These are phyloP conservation scores for Sebastes melanostomus DNA, from an alignment of 2,797 vertebrate species.

Conservation along the genomic window DNA sequence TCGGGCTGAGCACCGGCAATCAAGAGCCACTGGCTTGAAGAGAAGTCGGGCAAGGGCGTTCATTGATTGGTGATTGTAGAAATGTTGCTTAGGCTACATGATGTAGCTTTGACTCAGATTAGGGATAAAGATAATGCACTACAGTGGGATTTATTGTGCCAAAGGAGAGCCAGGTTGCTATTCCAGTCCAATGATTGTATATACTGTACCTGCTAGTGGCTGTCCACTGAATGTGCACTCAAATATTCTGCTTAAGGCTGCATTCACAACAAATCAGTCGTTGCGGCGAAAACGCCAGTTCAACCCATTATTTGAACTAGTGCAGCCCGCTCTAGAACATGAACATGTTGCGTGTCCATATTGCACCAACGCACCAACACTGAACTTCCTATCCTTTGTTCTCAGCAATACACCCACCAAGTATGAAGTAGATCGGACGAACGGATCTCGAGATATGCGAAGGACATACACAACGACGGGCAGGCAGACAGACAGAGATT, in stretches of 20 bases:
- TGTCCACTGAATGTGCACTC: background rate
- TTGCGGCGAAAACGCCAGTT: background rate
- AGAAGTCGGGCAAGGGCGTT: conserved; percentile 55
- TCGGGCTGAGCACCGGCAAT: conserved; percentile 54
- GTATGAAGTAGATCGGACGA: background rate
- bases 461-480: background rate
- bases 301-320: background rate
- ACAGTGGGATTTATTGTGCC: conserved; percentile 1
- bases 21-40: conserved; percentile 51
- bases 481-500: background rate
- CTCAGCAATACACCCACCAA: background rate
- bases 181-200: background rate
- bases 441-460: background rate
- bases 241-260: background rate
- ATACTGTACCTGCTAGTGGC: background rate
- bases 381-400: too few relatives aligned
- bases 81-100: conserved; percentile 40
- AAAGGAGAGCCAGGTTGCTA: conserved; percentile 1
- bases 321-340: background rate
- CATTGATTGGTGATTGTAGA: conserved; percentile 62
- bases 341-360: too few relatives aligned
- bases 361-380: too few relatives aligned
- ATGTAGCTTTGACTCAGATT: conserved; percentile 49
- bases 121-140: conserved; percentile 41
- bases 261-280: background rate